Base-by-base conservation (phyloP, 64 coral and sea anemone genomes). In the Porites lutea region DNA sequence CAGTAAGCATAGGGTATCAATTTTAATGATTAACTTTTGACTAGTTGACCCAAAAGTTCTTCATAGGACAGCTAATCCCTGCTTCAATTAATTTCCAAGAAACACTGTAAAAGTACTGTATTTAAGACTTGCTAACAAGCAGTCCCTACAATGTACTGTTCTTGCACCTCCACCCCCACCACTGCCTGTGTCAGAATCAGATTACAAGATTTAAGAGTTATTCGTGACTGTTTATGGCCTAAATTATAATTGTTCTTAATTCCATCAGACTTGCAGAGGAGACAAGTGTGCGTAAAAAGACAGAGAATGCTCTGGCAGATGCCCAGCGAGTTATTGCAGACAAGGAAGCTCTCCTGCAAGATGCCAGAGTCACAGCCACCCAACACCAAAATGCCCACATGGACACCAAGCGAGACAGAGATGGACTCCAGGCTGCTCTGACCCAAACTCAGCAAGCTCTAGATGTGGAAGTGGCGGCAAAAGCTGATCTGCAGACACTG, bases 311-410 rank as follows among this genome's bases (percentile, higher is more conserved):
- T 48, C 88, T 99, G 14, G 94, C 94, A 45, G 97, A 99, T 93
- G 97, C 97, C 0, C 94, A 96, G 12, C 69, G 97, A 10, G 85
- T 94, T 15, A 93, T 99, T 65, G 97, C 94, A 75, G 97, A 99
- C 9, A 99, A 99, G 91, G 97, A 99, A 13, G 92, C 84, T 44
- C 72, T 84, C 48, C 65, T 99, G n/a, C 97, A 99, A 86, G 97
- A 99, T 79, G 88, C 94, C 5, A 79, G 97, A 52, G 97, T 99
- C 11, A 99, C 94, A 13, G 74, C 90, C 51, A 99, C 97, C 18
- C 97, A 99, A 76, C 97, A 99, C 60, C 94, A 96, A 84, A 99
- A 99, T 89, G 85, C 90, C 0, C 97, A 99, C 72, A 88, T 88
- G 80, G 97, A 99, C 37, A 99, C 97, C n/a, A 94, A 91, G 43